Conservation (phyloP, 2,797 vertebrate species). For the Carcharodon carcharias region DNA sequence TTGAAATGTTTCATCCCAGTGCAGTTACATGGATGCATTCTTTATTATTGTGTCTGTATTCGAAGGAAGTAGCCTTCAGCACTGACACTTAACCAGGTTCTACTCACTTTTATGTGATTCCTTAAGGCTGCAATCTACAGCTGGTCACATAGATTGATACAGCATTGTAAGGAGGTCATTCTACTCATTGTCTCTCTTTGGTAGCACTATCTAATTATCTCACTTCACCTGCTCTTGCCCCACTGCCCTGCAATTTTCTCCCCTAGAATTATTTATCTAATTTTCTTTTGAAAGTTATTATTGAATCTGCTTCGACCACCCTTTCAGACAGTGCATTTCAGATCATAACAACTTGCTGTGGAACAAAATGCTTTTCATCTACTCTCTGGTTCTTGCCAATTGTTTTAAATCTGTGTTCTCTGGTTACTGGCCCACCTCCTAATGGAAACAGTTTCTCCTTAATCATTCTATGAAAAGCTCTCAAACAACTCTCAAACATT, state of each 20-base stretch:
- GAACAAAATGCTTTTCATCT: background rate
- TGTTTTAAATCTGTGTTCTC: background rate
- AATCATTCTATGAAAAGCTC: background rate
- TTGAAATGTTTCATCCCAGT: background rate
- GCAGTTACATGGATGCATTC: background rate
- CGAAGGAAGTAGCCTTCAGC: background rate
- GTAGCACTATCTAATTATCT: no score
- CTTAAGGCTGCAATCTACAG: background rate
- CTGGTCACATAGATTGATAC: background rate
- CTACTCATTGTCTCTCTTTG: background rate
- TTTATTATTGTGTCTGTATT: background rate
- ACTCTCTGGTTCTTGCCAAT: background rate
- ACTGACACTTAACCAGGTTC: background rate
- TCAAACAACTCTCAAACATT: background rate
- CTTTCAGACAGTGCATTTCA: background rate
- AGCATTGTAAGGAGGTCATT: background rate
- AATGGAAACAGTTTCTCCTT: background rate
- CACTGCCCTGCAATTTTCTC: background rate
- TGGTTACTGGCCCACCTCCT: background rate
- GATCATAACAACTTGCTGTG: background rate
- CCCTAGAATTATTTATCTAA: background rate
- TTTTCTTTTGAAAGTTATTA: background rate
- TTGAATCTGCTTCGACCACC: background rate
- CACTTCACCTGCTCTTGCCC: background rate
- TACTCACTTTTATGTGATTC: background rate